These are phyloP conservation scores for Anarsia innoxiella DNA, from an alignment of 2,888 invertebrate species.

Conservation along the genomic window DNA sequence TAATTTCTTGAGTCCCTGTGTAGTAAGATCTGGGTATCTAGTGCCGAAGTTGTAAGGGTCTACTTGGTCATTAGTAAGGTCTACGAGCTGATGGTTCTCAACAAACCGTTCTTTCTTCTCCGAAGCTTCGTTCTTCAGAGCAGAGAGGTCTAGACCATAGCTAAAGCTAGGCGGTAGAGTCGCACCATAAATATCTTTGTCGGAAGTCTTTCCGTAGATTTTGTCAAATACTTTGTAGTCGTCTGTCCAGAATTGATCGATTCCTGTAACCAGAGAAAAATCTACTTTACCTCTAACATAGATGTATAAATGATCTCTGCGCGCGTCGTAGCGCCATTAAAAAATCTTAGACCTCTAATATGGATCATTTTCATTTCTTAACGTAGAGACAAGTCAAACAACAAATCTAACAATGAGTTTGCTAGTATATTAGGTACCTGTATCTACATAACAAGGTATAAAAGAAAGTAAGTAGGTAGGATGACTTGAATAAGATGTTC, in stretches of 20 bases:
- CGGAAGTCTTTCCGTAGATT: constrained; percentile 61
- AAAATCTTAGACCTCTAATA: too few species aligned
- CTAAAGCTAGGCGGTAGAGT: constrained; percentile 38
- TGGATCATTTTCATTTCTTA: too few species aligned
- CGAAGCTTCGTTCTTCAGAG: constrained; percentile 31
- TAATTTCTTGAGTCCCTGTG: constrained; percentile 21
- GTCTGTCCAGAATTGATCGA: constrained; percentile 59
- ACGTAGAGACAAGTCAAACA: too few species aligned
- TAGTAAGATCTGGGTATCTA: constrained; percentile 33
- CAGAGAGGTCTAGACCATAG: constrained; percentile 25
- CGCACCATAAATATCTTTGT: constrained; percentile 51
- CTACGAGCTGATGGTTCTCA: constrained; percentile 24
- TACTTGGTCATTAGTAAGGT: constrained; percentile 24
- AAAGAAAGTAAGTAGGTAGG: too few species aligned
- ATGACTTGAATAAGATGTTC: too few species aligned
- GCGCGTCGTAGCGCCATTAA: too few species aligned
- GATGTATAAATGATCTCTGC: too few species aligned
- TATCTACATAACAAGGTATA: too few species aligned
- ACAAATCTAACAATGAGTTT: too few species aligned
- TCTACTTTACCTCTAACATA: too few species aligned
- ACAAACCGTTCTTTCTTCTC: constrained; percentile 40
- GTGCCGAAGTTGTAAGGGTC: constrained; percentile 33
- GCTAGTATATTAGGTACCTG: too few species aligned
- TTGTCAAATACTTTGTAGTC: constrained; percentile 60
- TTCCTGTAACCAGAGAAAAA: too few species aligned